These are phyloP conservation scores for Laspeyria flexula DNA, from an alignment of 2,888 invertebrate species.

Conservation along the genomic window DNA sequence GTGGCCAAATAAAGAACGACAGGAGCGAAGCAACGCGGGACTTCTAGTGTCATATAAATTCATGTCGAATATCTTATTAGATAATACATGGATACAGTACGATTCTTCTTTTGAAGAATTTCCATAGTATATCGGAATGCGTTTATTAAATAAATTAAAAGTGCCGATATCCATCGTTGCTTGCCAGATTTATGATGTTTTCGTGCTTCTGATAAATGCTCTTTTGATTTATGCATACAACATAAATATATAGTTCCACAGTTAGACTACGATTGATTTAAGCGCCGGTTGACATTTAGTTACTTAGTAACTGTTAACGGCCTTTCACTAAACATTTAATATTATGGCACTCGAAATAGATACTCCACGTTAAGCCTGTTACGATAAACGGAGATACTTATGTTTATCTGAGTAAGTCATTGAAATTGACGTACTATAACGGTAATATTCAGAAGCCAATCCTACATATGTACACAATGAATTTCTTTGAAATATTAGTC, in stretches of 20 bases:
- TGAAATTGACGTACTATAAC: too few relatives aligned
- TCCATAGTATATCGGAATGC: conserved; percentile 28
- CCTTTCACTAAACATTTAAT: conserved; percentile 12
- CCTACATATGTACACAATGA: too few relatives aligned
- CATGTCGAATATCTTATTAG: too few relatives aligned
- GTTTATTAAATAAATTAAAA: conserved; percentile 31
- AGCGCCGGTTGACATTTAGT: conserved; percentile 27
- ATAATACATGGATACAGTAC: too few relatives aligned
- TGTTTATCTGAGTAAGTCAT: too few relatives aligned
- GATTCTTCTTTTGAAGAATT: too few relatives aligned
- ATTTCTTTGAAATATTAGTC: background rate
- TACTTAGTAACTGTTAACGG: conserved; percentile 19
- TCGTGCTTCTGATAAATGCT: conserved; percentile 25
- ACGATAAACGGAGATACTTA: too few relatives aligned
- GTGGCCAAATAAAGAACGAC: too few relatives aligned
- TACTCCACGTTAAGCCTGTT: too few relatives aligned
- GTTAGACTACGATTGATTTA: conserved; percentile 18
- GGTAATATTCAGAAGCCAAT: too few relatives aligned
- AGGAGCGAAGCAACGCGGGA: too few relatives aligned
- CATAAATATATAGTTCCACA: conserved; percentile 30
- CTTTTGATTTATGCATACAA: conserved; percentile 27
- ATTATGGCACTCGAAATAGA: background rate
- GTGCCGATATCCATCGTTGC: conserved; percentile 29
- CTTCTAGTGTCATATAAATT: too few relatives aligned
- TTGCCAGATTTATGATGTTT: conserved; percentile 33